Evolutionary conservation across 2,888 invertebrate genomes (phyloP).

Genomic region (Drosophila aldrichi): DNA sequence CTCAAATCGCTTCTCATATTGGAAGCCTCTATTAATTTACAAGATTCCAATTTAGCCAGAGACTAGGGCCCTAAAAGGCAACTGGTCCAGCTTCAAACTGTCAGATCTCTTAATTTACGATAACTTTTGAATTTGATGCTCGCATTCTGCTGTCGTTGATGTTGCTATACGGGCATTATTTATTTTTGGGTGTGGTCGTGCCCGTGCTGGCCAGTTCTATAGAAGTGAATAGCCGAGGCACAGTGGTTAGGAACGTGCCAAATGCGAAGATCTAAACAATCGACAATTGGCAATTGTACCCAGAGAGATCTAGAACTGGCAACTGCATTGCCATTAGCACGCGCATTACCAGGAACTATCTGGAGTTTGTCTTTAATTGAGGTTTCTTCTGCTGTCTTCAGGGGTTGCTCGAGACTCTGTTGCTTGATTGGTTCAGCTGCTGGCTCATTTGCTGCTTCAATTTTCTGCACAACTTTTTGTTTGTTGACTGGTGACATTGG

Average conservation of each 20-base stretch:
- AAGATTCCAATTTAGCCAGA: conserved; percentile 60
- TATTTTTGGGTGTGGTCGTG: conserved; percentile 58
- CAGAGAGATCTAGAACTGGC: conserved; percentile 12
- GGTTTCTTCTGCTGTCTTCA: conserved; percentile 14
- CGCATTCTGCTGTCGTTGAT: conserved; percentile 30
- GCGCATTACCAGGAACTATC: conserved; percentile 67
- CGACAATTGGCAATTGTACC: conserved; percentile 40
- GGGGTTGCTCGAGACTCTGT: conserved; percentile 49
- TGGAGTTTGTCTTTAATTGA: conserved; percentile 62
- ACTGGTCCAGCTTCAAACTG: conserved; percentile 55
- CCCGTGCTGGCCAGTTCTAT: conserved; percentile 22
- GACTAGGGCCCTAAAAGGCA: conserved; percentile 44
- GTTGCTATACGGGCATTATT: conserved; percentile 26
- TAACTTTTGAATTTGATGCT: conserved; percentile 48
- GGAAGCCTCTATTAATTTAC: conserved; percentile 70
- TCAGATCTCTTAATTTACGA: conserved; percentile 64
- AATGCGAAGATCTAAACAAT: conserved; percentile 34
- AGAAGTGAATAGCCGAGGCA: conserved; percentile 26
- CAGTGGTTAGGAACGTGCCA: conserved; percentile 60
- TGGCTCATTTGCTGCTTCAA: conserved; percentile 60
- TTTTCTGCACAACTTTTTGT: conserved; percentile 32
- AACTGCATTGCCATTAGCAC: conserved; percentile 58
- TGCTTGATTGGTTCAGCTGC: conserved; percentile 50
- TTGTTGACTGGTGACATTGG: conserved; percentile 50
- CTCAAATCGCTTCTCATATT: conserved; percentile 59